Evolutionary conservation across 2,797 vertebrate genomes (phyloP).

Genomic region (Characodon lateralis): DNA sequence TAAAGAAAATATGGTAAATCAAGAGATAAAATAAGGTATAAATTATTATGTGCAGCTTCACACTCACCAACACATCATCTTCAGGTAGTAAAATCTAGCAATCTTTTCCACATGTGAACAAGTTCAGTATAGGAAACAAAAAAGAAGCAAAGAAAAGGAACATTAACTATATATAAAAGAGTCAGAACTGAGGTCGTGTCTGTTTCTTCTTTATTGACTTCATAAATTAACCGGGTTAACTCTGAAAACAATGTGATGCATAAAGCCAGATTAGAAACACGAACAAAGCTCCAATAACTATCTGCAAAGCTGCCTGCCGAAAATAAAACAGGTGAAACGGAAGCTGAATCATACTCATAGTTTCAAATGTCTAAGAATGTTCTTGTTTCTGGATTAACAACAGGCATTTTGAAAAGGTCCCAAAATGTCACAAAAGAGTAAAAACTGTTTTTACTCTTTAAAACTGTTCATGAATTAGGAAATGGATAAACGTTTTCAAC

Average conservation of each 20-base stretch:
- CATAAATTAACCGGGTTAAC: constrained; percentile 21
- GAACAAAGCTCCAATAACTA: constrained; percentile 6
- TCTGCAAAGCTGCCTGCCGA: background rate
- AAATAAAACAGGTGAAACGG: background rate
- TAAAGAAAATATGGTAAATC: background rate
- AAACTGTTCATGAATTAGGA: too few relatives aligned
- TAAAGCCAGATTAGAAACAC: constrained; percentile 16
- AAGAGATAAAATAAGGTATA: background rate
- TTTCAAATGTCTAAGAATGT: background rate
- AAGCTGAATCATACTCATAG: background rate
- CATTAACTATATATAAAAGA: constrained; percentile 15
- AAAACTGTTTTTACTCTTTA: too few relatives aligned
- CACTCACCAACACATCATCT: background rate
- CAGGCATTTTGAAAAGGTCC: background rate
- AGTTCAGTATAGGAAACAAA: background rate
- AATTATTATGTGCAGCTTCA: background rate
- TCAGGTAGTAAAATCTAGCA: background rate
- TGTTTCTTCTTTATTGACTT: constrained; percentile 8
- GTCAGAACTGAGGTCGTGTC: constrained; percentile 18
- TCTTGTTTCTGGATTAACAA: background rate
- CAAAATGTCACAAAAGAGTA: too few relatives aligned
- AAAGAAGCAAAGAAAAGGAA: constrained; percentile 1
- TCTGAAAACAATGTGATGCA: constrained; percentile 23
- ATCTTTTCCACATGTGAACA: background rate
- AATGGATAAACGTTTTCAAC: background rate